Evolutionary conservation across 53 echinoderm and acorn worm species (phyloP).

Genomic region (Echinarachnius parma): DNA sequence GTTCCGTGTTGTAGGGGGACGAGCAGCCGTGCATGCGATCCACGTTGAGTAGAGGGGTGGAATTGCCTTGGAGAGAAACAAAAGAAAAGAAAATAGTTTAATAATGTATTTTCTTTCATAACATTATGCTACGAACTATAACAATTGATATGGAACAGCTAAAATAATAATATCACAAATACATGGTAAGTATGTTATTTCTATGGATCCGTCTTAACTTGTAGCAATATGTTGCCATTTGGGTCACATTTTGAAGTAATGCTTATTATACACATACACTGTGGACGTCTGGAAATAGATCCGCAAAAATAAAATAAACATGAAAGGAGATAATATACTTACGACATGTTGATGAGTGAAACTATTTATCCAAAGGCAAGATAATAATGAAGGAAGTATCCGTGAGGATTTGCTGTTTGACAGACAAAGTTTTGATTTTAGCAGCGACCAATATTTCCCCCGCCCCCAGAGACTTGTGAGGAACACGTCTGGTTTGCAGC

Average conservation of each 20-base stretch:
- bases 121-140: not conserved
- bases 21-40: slow-evolving; percentile 31
- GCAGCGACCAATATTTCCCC: not conserved
- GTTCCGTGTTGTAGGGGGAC: slow-evolving; percentile 8
- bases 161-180: too few relatives aligned
- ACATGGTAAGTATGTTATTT: too few relatives aligned
- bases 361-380: too few relatives aligned
- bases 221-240: not conserved
- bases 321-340: too few relatives aligned
- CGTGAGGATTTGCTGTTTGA: slow-evolving; percentile 2
- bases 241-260: not conserved
- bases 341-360: too few relatives aligned
- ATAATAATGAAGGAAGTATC: not conserved
- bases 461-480: not conserved
- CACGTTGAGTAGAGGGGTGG: not conserved
- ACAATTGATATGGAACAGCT: too few relatives aligned
- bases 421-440: too few relatives aligned
- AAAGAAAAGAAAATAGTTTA: not conserved
- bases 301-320: too few relatives aligned
- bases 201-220: too few relatives aligned
- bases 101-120: not conserved
- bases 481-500: too few relatives aligned
- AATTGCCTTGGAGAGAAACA: not conserved
- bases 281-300: not conserved
- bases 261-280: not conserved